Evolutionary conservation across 2,113 vertebrate genomes (phyloP).

Genomic region (Pelmatolapia mariae): DNA sequence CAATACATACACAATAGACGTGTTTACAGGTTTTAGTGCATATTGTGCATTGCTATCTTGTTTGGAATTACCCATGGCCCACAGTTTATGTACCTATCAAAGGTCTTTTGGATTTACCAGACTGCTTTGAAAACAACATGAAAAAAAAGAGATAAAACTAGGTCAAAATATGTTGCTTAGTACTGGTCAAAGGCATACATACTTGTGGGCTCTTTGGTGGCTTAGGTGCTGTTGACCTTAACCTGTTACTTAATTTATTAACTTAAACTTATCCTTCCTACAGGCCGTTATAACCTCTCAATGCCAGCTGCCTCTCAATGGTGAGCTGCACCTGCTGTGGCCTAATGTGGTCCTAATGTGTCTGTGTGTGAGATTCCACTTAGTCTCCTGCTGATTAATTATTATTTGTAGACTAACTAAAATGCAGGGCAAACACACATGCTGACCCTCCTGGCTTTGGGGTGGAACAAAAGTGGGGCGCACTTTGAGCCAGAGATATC

Average conservation of each 20-base stretch:
- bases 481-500: no score
- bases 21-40: not conserved
- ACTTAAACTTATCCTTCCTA: not conserved
- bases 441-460: not conserved
- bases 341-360: not conserved
- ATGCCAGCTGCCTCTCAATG: not conserved
- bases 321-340: not conserved
- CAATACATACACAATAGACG: not conserved
- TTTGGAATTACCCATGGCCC: not conserved
- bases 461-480: not conserved
- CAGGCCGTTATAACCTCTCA: rapidly evolving
- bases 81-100: not conserved
- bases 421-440: not conserved
- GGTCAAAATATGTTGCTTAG: not conserved
- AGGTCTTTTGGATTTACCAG: not conserved
- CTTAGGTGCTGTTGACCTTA: not conserved
- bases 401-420: not conserved
- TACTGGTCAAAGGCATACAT: not conserved
- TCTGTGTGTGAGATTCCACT: not conserved
- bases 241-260: not conserved
- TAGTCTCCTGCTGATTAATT: not conserved
- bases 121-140: not conserved
- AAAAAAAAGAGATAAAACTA: not conserved
- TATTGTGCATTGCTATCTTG: not conserved
- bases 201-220: not conserved